A percentile compares a stretch with the other conserved stretches of the same genome.
phyloP scores from a whole-genome alignment of 1,140 invertebrate species.

The Orius insidiosus region DNA sequence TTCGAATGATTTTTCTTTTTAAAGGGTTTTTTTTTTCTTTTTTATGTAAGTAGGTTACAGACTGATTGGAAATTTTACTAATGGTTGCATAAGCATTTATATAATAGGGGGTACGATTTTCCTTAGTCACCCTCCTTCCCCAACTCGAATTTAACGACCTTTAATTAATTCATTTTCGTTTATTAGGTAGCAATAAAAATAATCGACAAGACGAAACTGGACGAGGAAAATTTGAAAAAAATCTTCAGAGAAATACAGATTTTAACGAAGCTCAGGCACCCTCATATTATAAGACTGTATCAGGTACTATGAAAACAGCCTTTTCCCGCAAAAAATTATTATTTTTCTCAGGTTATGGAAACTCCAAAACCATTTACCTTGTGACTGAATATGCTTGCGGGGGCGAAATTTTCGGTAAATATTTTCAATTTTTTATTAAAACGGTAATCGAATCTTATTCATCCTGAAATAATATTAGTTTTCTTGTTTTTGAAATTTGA shows the following conservation, averaged over 20 bases:
- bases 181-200: slow-evolving; percentile 91
- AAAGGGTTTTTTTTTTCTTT: too few species aligned
- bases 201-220: slow-evolving; percentile 90
- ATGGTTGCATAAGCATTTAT: too few species aligned
- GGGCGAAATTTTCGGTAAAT: slow-evolving; percentile 87
- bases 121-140: too few species aligned
- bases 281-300: slow-evolving; percentile 93
- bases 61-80: too few species aligned
- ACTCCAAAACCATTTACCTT: slow-evolving; percentile 90
- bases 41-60: too few species aligned
- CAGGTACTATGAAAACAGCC: slow-evolving; percentile 45
- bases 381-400: slow-evolving; percentile 89
- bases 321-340: too few species aligned
- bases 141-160: neutral
- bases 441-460: neutral
- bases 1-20: too few species aligned
- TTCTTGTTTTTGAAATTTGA: slow-evolving; percentile 2
- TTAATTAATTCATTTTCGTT: slow-evolving; percentile 5
- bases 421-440: slow-evolving; percentile 2
- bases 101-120: too few species aligned
- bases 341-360: slow-evolving; percentile 69
- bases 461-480: neutral
- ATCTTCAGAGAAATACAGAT: slow-evolving; percentile 97
- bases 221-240: slow-evolving; percentile 90
- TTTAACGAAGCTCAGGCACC: slow-evolving; percentile 90